phyloP scores from a whole-genome alignment of 2,888 invertebrate genomes.

The Apamea crenata region DNA sequence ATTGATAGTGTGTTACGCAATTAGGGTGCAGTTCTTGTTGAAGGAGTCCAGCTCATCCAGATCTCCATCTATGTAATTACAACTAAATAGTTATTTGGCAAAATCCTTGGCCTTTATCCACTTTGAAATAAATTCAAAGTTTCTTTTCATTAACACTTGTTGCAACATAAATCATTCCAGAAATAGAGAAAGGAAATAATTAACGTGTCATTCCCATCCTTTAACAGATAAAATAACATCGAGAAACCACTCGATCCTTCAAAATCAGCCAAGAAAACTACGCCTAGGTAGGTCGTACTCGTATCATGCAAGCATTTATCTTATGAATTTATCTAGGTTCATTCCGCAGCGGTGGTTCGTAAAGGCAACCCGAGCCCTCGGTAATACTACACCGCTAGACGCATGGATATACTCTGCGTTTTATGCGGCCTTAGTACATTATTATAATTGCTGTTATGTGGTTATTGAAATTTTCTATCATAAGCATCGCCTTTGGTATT shows the following conservation, averaged over 20 bases:
- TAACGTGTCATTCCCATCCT: conserved; percentile 24
- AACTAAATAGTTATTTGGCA: neutral
- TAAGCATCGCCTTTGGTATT: conserved; percentile 29
- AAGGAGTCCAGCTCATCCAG: neutral
- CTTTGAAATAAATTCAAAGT: neutral
- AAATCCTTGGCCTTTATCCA: neutral
- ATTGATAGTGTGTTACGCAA: too few relatives aligned
- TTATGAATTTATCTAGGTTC: conserved; percentile 64
- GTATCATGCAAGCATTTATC: conserved; percentile 61
- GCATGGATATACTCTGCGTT: conserved; percentile 48
- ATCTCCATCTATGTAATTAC: neutral
- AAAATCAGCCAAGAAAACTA: conserved; percentile 54
- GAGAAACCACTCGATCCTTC: conserved; percentile 60
- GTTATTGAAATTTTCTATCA: conserved; percentile 49
- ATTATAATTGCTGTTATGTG: conserved; percentile 61
- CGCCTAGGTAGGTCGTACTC: conserved; percentile 59
- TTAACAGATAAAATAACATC: conserved; percentile 35
- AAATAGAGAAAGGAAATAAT: conserved; percentile 19
- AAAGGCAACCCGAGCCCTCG: conserved; percentile 65
- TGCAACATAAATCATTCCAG: conserved; percentile 7
- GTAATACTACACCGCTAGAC: conserved; percentile 63
- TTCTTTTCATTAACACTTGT: neutral
- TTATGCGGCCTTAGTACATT: conserved; percentile 59
- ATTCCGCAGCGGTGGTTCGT: conserved; percentile 66
- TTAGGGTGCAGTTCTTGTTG: neutral